Base-by-base conservation (phyloP, 2,797 vertebrate species). In the Sebastes itinus region DNA sequence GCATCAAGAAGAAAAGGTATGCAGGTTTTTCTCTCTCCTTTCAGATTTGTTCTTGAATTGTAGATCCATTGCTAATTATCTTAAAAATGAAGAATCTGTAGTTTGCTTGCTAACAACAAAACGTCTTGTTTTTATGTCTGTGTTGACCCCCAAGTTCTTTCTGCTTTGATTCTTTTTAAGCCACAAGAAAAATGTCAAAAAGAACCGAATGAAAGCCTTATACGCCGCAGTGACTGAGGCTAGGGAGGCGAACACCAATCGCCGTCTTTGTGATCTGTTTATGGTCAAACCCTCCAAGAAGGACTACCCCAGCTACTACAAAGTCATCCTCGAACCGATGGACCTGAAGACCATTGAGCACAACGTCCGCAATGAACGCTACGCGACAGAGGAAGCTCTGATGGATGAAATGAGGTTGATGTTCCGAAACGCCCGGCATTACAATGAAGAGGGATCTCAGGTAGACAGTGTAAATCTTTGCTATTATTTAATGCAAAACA, bases 281-380 rank as follows among this genome's bases (percentile, higher is more conserved):
- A 99, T 98, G 97, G 97, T 99, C 74, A 99, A 99, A 80, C 99
- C 99, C 33, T 99, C 97, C 78, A 99, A 99, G 93, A 99, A 99
- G 89, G 98, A 99, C 92, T 99, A 99, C 85, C 98, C 98, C 12
- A 98, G 99, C 94, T 99, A 99, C 88, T 99, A 99, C 80, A 98
- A 99, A 83, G 97, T 99, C 63, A 99, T 99, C 83, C 94, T 98
- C 32, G 98, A 99, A 84, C 99, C 99, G 2, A 97, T 99, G 97
- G 99, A 99, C 94, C 89, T 99, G 89, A 99, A 97, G 94, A 99
- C 97, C 87, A 97, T 99, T 35, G 98, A 99, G 78, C 95, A 97
- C 92, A 99, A 97, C 87, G 94, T 99, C 80, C 98, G 97, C 79
- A 96, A 84, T 18, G 98, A 99, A 23, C 99, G 98, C 87, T 99